A percentile compares a stretch with the other conserved stretches of the same genome.
Conservation (phyloP, 2,797 vertebrate genomes). For the Mormyrops boulengeri region DNA sequence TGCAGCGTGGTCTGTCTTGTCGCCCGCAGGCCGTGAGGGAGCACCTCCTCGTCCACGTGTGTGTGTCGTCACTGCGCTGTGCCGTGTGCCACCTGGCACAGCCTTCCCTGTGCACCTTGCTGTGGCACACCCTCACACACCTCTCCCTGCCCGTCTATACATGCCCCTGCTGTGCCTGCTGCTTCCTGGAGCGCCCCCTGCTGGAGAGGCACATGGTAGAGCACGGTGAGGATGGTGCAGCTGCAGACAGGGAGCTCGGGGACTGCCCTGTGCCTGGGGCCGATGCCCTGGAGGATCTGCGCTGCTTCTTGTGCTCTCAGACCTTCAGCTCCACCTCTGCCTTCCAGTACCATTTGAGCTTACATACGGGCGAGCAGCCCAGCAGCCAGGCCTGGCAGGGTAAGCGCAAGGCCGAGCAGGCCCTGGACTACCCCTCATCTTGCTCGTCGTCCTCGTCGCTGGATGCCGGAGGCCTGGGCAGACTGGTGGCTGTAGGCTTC, state of each 20-base stretch:
- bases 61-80: slow-evolving; percentile 75
- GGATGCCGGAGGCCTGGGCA: slow-evolving; percentile 42
- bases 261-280: slow-evolving; percentile 23
- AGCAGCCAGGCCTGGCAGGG: slow-evolving; percentile 54
- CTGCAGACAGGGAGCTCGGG: slow-evolving; percentile 53
- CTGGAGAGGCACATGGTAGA: slow-evolving; percentile 73
- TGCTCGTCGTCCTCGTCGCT: slow-evolving; percentile 52
- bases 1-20: background rate
- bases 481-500: slow-evolving; percentile 43
- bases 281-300: slow-evolving; percentile 64
- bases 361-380: slow-evolving; percentile 65
- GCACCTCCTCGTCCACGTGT: slow-evolving; percentile 79
- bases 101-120: slow-evolving; percentile 77
- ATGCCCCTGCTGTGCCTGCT: slow-evolving; percentile 79
- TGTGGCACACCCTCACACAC: slow-evolving; percentile 87
- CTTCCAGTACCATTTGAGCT: slow-evolving; percentile 81
- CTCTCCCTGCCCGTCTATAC: slow-evolving; percentile 77
- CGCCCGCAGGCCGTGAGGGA: slow-evolving; percentile 63
- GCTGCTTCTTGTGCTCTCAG: slow-evolving; percentile 82
- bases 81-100: slow-evolving; percentile 76
- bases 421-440: slow-evolving; percentile 50
- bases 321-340: slow-evolving; percentile 76
- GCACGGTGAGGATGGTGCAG: slow-evolving; percentile 64
- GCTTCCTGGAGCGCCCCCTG: slow-evolving; percentile 68
- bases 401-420: slow-evolving; percentile 72